Conservation (phyloP, 2,113 vertebrate genomes). For the Silurus asotus region DNA sequence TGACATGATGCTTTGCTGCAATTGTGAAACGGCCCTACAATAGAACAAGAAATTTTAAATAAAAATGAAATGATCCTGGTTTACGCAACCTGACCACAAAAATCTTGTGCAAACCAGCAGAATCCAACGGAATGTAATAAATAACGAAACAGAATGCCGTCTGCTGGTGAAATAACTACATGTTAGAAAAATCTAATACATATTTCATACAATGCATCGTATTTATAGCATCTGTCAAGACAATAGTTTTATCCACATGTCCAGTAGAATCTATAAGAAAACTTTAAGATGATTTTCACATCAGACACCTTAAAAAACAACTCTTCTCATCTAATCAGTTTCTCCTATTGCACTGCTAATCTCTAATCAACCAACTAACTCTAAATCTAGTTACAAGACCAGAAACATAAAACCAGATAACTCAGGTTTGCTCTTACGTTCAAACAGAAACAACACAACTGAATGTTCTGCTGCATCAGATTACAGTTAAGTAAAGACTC, state of each 20-base stretch:
- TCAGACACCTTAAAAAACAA: neutral
- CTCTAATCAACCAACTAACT: neutral
- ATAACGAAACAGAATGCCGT: neutral
- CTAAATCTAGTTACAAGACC: neutral
- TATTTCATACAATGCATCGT: neutral
- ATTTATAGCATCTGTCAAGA: neutral
- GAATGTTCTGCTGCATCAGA: neutral
- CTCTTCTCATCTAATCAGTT: neutral
- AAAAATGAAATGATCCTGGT: neutral
- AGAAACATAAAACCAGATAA: neutral
- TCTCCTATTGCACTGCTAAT: neutral
- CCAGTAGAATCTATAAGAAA: neutral
- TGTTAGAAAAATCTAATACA: neutral
- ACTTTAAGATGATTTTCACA: neutral
- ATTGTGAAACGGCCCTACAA: constrained; percentile 89
- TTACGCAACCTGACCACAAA: neutral
- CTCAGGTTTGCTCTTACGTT: neutral
- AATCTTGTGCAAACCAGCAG: neutral
- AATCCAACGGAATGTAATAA: neutral
- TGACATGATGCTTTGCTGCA: constrained; percentile 90
- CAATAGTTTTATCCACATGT: neutral
- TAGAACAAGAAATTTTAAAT: neutral
- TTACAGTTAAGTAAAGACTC: constrained; percentile 40
- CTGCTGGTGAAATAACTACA: neutral
- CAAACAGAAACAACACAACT: neutral